These are phyloP conservation scores for Sinonovacula constricta DNA, from an alignment of 1,140 invertebrate species.

Conservation along the genomic window DNA sequence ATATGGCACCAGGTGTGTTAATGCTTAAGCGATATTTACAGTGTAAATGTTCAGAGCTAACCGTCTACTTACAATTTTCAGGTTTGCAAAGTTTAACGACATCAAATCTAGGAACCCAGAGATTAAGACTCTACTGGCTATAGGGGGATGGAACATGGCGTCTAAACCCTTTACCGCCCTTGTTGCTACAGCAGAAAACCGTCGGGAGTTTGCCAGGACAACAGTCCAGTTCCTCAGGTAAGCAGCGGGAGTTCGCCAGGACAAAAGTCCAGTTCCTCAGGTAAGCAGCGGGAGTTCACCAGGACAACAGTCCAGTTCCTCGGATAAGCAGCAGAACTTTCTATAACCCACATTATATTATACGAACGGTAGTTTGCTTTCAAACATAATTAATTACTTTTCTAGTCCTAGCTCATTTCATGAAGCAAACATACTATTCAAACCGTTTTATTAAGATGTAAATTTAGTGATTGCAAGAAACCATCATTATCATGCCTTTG, in stretches of 20 bases:
- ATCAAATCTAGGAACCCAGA: constrained; percentile 96
- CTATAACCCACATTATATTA: too few relatives aligned
- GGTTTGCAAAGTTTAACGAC: constrained; percentile 96
- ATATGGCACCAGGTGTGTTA: too few relatives aligned
- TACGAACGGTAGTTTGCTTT: too few relatives aligned
- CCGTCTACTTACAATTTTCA: too few relatives aligned
- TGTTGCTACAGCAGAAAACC: constrained; percentile 57
- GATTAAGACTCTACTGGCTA: constrained; percentile 93
- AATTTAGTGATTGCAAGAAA: too few relatives aligned
- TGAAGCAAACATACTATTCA: too few relatives aligned
- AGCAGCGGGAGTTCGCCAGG: constrained; percentile 81
- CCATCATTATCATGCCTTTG: too few relatives aligned
- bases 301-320: constrained; percentile 91
- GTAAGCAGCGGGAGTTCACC: constrained; percentile 73
- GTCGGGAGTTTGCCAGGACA: constrained; percentile 68
- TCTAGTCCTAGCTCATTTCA: too few relatives aligned
- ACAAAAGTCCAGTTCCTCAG: constrained; percentile 91
- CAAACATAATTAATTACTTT: too few relatives aligned
- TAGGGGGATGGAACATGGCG: constrained; percentile 98
- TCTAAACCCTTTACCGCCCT: constrained; percentile 83
- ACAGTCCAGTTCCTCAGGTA: constrained; percentile 90
- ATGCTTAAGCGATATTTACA: too few relatives aligned
- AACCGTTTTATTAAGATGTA: too few relatives aligned
- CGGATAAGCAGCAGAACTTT: constrained; percentile 77
- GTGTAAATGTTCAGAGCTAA: too few relatives aligned